Evolutionary conservation across 2,113 vertebrate species (phyloP), one percentile per base, ranked within the genome.

Genomic region (Maccullochella peelii): DNA sequence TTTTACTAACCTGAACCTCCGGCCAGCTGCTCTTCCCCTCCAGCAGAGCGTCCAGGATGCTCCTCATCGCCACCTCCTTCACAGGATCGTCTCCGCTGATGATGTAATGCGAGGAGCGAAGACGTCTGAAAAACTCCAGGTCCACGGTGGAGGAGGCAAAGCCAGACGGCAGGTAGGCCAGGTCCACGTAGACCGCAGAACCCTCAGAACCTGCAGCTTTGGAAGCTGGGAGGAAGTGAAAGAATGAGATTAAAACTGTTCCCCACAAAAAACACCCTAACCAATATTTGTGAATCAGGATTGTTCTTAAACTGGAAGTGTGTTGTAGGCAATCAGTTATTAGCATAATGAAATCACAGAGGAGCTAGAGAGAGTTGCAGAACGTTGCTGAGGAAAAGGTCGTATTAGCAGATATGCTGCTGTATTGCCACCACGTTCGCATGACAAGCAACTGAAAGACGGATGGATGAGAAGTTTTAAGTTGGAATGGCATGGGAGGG

Each of bases 101-200:
- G 74, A 99, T 95, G 21, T 99, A 99, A 87, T 97, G 97, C 0
- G 97, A 96, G 0, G 98, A 95, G 0, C 98, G 97, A 2, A 99
- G 40, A 0, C 94, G 92, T 1, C 89, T 92, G 92, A 99, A 99
- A 50, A 99, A 97, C 8, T 97, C 96, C 30, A 94, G 88, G 0
- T 97, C 95, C 57, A 98, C 90, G 0, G 95, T 94, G 30, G 94
- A 90, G 0, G 95, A 94, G 1, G 96, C 96, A 0, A 82, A 57
- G 0, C 97, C 95, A 0, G 97, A 96, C 0, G 98, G 98, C 80
- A 99, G 86, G 80, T 99, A 99, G 1, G 97, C 97, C 88, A 99
- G 94, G 92, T 99, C 98, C 87, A 99, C 89, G 20, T 97, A 98
- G 1, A 97, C 44, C 0, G 93, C 91, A 33, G 82, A 40, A 52